These are phyloP conservation scores for Rhyacichthys aspro DNA, from an alignment of 2,797 vertebrate genomes.

Conservation along the genomic window DNA sequence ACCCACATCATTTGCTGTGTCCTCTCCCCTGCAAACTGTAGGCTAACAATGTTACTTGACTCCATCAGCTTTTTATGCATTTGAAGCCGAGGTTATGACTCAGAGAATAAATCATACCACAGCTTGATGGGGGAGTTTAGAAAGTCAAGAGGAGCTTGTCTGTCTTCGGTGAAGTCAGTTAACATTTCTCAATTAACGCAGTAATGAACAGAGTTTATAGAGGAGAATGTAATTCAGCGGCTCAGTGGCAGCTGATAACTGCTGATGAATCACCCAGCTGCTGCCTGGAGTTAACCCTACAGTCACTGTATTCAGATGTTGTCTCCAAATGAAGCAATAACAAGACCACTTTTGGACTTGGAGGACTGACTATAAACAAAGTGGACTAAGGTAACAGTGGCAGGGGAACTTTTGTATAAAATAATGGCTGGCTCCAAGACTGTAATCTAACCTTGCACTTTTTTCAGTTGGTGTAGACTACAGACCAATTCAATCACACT, in stretches of 20 bases:
- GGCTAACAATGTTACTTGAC: constrained; percentile 1
- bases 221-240: constrained; percentile 7
- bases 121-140: neutral
- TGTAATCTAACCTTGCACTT: too few species aligned
- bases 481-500: too few species aligned
- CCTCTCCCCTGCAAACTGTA: neutral
- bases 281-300: constrained; percentile 1
- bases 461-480: too few species aligned
- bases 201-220: constrained; percentile 1
- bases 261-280: constrained; percentile 13
- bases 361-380: too few species aligned
- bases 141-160: constrained; percentile 2
- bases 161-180: constrained; percentile 1
- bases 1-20: constrained; percentile 1
- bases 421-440: too few species aligned
- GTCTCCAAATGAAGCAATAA: neutral
- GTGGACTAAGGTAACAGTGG: too few species aligned
- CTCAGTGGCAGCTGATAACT: constrained; percentile 17
- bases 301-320: neutral
- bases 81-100: neutral
- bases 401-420: too few species aligned
- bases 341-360: too few species aligned
- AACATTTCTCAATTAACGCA: constrained; percentile 8
- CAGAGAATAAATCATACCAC: neutral
- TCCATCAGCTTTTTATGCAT: neutral